These are phyloP conservation scores for Cairina moschata DNA, from an alignment of 2,113 vertebrate species.

Conservation along the genomic window DNA sequence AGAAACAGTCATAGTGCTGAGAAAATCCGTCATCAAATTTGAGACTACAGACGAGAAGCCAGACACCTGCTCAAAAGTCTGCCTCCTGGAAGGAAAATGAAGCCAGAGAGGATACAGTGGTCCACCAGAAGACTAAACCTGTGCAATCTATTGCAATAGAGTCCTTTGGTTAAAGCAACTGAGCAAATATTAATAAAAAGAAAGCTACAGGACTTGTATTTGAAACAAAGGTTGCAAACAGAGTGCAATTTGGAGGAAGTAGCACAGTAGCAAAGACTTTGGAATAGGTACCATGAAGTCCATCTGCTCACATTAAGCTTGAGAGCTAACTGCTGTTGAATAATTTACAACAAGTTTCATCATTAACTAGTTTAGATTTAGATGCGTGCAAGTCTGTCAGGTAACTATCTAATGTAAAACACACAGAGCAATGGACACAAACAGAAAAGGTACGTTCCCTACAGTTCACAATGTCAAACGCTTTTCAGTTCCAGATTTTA, in stretches of 20 bases:
- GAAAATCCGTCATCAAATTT: neutral
- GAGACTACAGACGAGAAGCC: neutral
- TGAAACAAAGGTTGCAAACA: neutral
- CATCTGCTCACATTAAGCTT: neutral
- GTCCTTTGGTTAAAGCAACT: neutral
- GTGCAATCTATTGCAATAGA: neutral
- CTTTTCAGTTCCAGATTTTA: conserved; percentile 11
- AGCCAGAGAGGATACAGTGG: neutral
- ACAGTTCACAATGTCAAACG: conserved; percentile 32
- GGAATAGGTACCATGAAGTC: neutral
- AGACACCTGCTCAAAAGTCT: neutral
- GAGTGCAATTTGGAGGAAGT: neutral
- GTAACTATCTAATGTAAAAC: neutral
- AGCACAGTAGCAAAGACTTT: neutral
- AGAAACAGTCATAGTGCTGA: neutral
- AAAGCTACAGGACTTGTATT: neutral
- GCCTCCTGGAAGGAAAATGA: neutral
- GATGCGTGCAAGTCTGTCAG: neutral
- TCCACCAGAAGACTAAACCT: neutral
- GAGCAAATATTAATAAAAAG: neutral
- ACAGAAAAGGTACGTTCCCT: neutral
- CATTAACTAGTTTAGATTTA: conserved; percentile 2
- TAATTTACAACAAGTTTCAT: neutral
- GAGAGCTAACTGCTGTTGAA: neutral
- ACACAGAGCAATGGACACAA: neutral